phyloP scores from a whole-genome alignment of 2,113 vertebrate species.

The Percina caprodes region DNA sequence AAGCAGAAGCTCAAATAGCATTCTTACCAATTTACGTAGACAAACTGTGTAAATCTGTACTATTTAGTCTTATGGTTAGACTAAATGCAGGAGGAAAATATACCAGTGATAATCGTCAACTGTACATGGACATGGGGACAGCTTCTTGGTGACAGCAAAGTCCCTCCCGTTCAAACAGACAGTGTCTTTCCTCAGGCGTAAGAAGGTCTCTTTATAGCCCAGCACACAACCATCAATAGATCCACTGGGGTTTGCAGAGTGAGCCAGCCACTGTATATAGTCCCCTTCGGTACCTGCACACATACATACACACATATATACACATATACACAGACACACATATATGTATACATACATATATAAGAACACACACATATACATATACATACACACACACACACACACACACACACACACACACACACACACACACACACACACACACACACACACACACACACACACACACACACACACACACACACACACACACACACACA shows the following conservation, averaged over 20 bases:
- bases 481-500: background rate
- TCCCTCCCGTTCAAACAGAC: slow-evolving; percentile 92
- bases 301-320: background rate
- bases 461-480: background rate
- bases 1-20: background rate
- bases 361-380: no score
- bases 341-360: background rate
- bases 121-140: slow-evolving; percentile 88
- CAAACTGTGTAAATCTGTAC: background rate
- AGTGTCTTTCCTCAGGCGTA: slow-evolving; percentile 89
- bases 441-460: background rate
- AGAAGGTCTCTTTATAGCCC: slow-evolving; percentile 91
- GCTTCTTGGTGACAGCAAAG: slow-evolving; percentile 86
- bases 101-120: slow-evolving; percentile 94
- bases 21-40: background rate
- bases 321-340: no score
- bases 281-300: slow-evolving; percentile 87
- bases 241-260: slow-evolving; percentile 87
- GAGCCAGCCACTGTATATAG: slow-evolving; percentile 92
- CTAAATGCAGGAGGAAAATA: background rate
- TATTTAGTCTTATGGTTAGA: background rate
- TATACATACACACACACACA: no score
- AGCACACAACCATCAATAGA: slow-evolving; percentile 91
- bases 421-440: background rate
- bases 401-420: background rate